phyloP scores from a whole-genome alignment of 2,888 invertebrate genomes.

The Kuschelorhynchus macadamiae region DNA sequence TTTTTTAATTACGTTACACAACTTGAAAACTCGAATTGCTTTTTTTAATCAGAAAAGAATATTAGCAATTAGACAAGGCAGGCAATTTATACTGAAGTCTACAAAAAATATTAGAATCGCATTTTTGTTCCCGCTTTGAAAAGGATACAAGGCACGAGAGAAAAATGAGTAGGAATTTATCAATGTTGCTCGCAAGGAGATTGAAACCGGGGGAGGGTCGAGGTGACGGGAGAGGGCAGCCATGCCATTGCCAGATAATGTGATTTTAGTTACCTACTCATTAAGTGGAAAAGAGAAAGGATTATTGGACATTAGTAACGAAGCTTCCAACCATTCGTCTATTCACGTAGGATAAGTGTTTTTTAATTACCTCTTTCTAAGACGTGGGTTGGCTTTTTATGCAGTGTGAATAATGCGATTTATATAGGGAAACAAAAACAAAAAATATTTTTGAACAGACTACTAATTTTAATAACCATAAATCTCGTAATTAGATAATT shows the following conservation, averaged over 20 bases:
- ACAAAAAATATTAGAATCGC: constrained; percentile 61
- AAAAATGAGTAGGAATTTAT: constrained; percentile 73
- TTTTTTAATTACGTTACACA: constrained; percentile 47
- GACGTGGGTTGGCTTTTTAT: too few relatives aligned
- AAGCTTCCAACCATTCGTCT: constrained; percentile 41
- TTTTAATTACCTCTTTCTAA: constrained; percentile 34
- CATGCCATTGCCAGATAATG: constrained; percentile 60
- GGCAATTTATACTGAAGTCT: constrained; percentile 50
- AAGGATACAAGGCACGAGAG: constrained; percentile 68
- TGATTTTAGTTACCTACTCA: constrained; percentile 69
- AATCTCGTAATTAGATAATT: too few relatives aligned
- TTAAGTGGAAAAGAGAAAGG: constrained; percentile 57
- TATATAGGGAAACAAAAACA: too few relatives aligned
- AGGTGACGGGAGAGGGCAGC: constrained; percentile 60
- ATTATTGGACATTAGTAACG: constrained; percentile 48
- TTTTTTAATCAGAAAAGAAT: constrained; percentile 49
- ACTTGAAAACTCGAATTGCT: constrained; percentile 41
- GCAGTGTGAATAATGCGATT: too few relatives aligned
- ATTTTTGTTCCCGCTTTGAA: constrained; percentile 66
- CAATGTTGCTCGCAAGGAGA: constrained; percentile 68
- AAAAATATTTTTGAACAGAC: too few relatives aligned
- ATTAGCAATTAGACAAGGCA: constrained; percentile 51
- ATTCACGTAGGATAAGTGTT: constrained; percentile 20
- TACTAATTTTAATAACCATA: too few relatives aligned
- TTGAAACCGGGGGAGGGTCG: constrained; percentile 65